Evolutionary conservation across 2,888 invertebrate species (phyloP).

Genomic region (Bellardia pandia): DNA sequence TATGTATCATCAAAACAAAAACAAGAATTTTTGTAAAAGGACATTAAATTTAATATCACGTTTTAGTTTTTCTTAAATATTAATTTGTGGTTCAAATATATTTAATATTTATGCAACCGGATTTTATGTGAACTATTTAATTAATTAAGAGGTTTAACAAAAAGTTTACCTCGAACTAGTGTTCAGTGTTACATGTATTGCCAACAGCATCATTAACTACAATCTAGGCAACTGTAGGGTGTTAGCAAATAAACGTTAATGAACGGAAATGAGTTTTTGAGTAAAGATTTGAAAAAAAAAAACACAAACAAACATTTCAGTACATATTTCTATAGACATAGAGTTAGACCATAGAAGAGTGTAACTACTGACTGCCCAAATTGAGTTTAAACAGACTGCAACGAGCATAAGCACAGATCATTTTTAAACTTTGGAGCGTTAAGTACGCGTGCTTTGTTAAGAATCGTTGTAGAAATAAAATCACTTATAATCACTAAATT

Average conservation of each 20-base stretch:
- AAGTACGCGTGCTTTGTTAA: slow-evolving; percentile 41
- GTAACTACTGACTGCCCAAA: slow-evolving; percentile 21
- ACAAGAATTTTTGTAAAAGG: no score
- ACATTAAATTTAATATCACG: no score
- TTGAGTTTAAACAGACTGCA: slow-evolving; percentile 41
- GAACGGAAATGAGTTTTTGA: slow-evolving; percentile 71
- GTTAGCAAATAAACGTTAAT: slow-evolving; percentile 45
- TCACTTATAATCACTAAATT: slow-evolving; percentile 7
- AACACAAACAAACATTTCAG: slow-evolving; percentile 29
- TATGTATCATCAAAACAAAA: no score
- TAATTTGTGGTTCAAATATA: no score
- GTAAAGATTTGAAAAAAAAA: slow-evolving; percentile 48
- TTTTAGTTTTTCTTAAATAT: no score
- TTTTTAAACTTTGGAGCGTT: slow-evolving; percentile 65
- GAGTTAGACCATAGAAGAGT: slow-evolving; percentile 51
- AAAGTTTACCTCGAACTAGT: no score
- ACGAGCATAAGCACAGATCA: slow-evolving; percentile 61
- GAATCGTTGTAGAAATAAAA: slow-evolving; percentile 19
- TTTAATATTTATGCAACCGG: no score
- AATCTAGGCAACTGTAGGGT: slow-evolving; percentile 32
- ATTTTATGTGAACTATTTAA: no score
- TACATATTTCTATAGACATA: slow-evolving; percentile 30
- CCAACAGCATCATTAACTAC: not conserved
- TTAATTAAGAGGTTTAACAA: no score
- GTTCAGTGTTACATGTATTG: not conserved